These are phyloP conservation scores for Empidonax traillii DNA, from an alignment of 2,113 vertebrate species.

Conservation along the genomic window DNA sequence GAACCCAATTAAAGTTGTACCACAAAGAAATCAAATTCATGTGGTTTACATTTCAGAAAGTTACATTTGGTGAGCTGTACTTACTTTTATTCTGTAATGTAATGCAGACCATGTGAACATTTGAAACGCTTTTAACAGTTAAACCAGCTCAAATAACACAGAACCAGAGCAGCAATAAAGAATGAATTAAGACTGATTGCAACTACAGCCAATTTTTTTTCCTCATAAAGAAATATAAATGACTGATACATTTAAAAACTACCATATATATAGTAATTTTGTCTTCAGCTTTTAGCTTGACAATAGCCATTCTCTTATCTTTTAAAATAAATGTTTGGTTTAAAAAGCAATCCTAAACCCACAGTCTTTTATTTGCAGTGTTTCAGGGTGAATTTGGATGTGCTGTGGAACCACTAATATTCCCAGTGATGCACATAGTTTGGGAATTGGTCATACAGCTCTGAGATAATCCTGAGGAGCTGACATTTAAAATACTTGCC, in stretches of 20 bases:
- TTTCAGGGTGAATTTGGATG: conserved; percentile 13
- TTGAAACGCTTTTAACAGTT: conserved; percentile 84
- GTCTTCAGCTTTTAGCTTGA: conserved; percentile 47
- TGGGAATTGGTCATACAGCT: neutral
- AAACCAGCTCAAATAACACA: conserved; percentile 84
- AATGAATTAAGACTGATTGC: conserved; percentile 84
- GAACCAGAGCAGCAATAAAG: conserved; percentile 85
- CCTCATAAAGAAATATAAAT: conserved; percentile 65
- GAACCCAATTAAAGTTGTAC: conserved; percentile 83
- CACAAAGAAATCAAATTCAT: conserved; percentile 85
- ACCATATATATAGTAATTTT: conserved; percentile 4
- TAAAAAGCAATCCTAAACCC: conserved; percentile 59
- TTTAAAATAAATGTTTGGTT: conserved; percentile 62
- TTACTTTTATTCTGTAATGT: conserved; percentile 84
- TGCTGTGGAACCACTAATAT: neutral
- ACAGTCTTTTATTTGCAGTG: neutral
- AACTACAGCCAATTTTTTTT: conserved; percentile 74
- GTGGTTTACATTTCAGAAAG: conserved; percentile 84
- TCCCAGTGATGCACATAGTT: conserved; percentile 8
- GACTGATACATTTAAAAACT: conserved; percentile 30
- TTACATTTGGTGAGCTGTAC: conserved; percentile 82
- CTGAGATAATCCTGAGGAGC: neutral
- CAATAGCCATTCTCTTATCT: conserved; percentile 59
- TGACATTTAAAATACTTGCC: conserved; percentile 36
- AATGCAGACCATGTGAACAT: conserved; percentile 86